Conservation (phyloP, 1,140 invertebrate genomes). For the Drosophila ironensis region DNA sequence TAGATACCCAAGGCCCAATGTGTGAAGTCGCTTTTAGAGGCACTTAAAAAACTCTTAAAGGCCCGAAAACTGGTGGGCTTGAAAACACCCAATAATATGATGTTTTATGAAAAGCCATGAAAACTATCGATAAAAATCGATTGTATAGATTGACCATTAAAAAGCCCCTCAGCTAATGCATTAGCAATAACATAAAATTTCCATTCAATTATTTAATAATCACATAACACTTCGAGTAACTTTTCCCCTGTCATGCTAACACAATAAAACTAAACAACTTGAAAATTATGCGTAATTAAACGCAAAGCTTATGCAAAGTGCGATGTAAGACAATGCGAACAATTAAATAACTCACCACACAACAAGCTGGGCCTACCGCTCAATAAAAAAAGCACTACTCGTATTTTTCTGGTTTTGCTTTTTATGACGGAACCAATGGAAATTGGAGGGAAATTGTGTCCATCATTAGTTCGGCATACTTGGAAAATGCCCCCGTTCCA, state of each 20-base stretch:
- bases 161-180: no score
- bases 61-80: no score
- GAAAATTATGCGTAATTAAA: conserved; percentile 58
- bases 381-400: not conserved
- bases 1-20: no score
- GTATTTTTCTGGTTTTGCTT: no score
- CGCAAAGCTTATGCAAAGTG: conserved; percentile 55
- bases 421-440: not conserved
- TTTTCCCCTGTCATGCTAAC: conserved; percentile 48
- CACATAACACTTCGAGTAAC: conserved; percentile 18
- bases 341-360: conserved; percentile 53
- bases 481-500: conserved; percentile 1
- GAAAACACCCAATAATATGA: no score
- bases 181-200: no score
- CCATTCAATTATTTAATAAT: not conserved
- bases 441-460: conserved; percentile 1
- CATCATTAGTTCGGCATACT: not conserved
- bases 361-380: conserved; percentile 19
- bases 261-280: conserved; percentile 52
- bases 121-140: no score
- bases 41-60: no score
- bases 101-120: no score
- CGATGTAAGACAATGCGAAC: conserved; percentile 21
- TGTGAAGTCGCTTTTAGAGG: conserved; percentile 35
- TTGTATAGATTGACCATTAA: no score